phyloP scores from a whole-genome alignment of 2,797 vertebrate species.

The Labeo calbasu region DNA sequence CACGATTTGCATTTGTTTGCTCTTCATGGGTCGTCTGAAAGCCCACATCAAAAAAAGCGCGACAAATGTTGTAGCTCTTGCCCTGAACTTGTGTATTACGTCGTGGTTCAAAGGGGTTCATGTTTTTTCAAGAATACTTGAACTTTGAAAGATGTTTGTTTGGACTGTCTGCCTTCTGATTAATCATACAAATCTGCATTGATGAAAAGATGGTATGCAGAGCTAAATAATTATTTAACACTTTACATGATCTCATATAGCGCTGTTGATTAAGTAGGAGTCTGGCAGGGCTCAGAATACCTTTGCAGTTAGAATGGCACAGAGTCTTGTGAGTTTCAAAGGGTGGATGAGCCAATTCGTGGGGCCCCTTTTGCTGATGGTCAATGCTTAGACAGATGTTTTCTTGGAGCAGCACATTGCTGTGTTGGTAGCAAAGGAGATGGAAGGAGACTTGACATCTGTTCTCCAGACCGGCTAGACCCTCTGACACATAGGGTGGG shows the following conservation, averaged over 20 bases:
- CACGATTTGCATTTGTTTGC: constrained; percentile 64
- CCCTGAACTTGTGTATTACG: constrained; percentile 66
- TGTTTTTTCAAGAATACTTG: constrained; percentile 55
- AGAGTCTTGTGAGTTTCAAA: constrained; percentile 76
- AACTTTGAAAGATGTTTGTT: constrained; percentile 20
- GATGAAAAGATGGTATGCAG: neutral
- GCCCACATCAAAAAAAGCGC: constrained; percentile 18
- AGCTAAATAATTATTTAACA: neutral
- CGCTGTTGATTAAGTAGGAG: constrained; percentile 63
- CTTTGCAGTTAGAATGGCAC: constrained; percentile 76
- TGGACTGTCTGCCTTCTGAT: neutral
- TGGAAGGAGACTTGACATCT: constrained; percentile 60
- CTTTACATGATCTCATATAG: constrained; percentile 56
- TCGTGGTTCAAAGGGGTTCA: constrained; percentile 70
- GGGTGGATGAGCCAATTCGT: constrained; percentile 68
- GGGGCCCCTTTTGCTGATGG: constrained; percentile 70
- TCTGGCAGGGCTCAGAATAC: constrained; percentile 78
- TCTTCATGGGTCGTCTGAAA: constrained; percentile 47
- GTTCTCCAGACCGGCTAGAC: constrained; percentile 57
- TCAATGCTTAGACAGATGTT: constrained; percentile 74
- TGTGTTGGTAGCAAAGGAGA: constrained; percentile 66
- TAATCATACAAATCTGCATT: neutral
- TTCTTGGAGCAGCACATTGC: constrained; percentile 67
- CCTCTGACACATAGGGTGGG: constrained; percentile 27
- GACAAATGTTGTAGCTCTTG: constrained; percentile 41